These are phyloP conservation scores for Erethizon dorsatum DNA, from an alignment of 2,797 vertebrate species.

Conservation along the genomic window DNA sequence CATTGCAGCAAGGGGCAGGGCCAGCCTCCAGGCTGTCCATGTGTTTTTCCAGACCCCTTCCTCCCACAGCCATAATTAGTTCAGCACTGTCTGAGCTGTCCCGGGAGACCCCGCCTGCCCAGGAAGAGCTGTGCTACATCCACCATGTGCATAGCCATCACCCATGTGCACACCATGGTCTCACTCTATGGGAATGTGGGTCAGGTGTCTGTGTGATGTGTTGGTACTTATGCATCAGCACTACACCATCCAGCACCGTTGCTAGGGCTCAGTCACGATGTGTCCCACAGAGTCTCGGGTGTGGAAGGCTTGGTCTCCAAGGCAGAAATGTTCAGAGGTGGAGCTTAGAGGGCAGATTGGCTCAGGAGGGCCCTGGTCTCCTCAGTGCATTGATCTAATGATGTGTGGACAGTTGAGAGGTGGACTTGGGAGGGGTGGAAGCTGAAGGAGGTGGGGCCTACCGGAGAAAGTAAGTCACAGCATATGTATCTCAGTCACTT, in stretches of 20 bases:
- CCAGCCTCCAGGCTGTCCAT: neutral
- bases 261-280: neutral
- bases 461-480: neutral
- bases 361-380: neutral
- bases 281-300: neutral
- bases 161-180: fast-evolving
- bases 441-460: neutral
- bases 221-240: fast-evolving
- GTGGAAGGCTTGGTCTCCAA: neutral
- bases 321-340: neutral
- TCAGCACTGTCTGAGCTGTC: fast-evolving
- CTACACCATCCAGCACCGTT: fast-evolving
- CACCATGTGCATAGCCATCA: fast-evolving
- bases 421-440: neutral
- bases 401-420: neutral
- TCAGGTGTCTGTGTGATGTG: fast-evolving
- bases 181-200: fast-evolving
- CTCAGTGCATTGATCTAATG: neutral
- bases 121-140: fast-evolving
- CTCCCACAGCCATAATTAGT: fast-evolving
- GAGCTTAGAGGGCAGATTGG: neutral
- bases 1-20: neutral
- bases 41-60: neutral
- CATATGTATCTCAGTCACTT: no score
- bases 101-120: fast-evolving